Evolutionary conservation across 1,140 invertebrate genomes (phyloP).

Genomic region (Pogonomyrmex barbatus): DNA sequence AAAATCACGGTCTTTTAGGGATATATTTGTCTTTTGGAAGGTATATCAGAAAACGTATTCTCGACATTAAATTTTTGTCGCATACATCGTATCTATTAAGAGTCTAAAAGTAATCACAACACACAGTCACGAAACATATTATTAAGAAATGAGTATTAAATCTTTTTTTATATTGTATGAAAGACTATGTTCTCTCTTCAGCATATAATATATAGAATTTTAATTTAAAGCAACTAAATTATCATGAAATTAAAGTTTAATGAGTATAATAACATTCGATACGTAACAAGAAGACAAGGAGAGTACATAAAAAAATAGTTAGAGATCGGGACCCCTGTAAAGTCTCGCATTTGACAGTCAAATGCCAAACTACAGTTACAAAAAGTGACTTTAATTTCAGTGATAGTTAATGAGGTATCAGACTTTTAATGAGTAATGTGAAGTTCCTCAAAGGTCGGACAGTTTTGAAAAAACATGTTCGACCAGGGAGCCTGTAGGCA

Average conservation of each 20-base stretch:
- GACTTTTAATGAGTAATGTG: slow-evolving; percentile 64
- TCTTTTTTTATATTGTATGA: neutral
- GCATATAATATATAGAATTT: too few relatives aligned
- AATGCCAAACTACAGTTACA: slow-evolving; percentile 31
- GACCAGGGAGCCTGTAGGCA: slow-evolving; percentile 35
- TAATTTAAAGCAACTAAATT: neutral
- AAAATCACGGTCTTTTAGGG: neutral
- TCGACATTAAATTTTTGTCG: neutral
- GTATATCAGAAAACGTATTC: neutral
- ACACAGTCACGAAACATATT: too few relatives aligned
- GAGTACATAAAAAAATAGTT: slow-evolving; percentile 29
- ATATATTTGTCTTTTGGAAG: neutral
- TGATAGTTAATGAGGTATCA: slow-evolving; percentile 63
- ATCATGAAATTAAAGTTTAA: slow-evolving; percentile 9
- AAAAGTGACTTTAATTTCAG: slow-evolving; percentile 43
- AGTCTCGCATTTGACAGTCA: slow-evolving; percentile 46
- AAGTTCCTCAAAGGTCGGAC: slow-evolving; percentile 52
- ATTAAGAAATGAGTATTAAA: neutral
- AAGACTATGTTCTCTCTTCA: neutral
- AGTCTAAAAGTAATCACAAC: neutral
- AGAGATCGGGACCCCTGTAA: neutral
- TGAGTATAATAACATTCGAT: neutral
- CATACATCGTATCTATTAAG: neutral
- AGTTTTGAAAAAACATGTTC: slow-evolving; percentile 59
- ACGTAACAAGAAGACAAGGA: neutral